Conservation (phyloP, 2,888 invertebrate species). For the Drosophila borborema region DNA sequence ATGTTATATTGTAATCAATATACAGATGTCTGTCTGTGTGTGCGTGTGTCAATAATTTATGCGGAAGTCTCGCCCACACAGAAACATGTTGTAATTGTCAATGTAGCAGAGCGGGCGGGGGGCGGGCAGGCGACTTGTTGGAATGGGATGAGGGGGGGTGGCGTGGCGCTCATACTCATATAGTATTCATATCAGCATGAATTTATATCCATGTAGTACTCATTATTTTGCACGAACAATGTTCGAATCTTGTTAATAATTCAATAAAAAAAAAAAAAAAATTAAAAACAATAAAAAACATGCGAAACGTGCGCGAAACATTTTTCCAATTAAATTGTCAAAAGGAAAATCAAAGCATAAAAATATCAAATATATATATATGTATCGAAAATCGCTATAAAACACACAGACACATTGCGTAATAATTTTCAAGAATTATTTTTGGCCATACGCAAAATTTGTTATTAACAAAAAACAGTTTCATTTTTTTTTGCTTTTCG, state of each 20-base stretch:
- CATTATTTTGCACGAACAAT: slow-evolving; percentile 71
- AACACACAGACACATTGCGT: slow-evolving; percentile 46
- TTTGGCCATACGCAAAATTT: slow-evolving; percentile 54
- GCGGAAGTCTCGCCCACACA: slow-evolving; percentile 54
- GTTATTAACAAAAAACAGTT: slow-evolving; percentile 10
- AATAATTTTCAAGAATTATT: slow-evolving; percentile 57
- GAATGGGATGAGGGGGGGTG: neutral
- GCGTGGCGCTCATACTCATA: slow-evolving; percentile 17
- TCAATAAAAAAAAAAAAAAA: slow-evolving; percentile 39
- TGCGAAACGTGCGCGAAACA: slow-evolving; percentile 56
- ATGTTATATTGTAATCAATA: slow-evolving; percentile 76
- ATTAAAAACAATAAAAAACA: slow-evolving; percentile 18
- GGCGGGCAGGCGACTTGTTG: slow-evolving; percentile 8
- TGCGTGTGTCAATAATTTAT: slow-evolving; percentile 64
- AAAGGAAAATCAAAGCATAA: slow-evolving; percentile 36
- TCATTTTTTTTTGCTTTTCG: neutral
- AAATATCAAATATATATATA: slow-evolving; percentile 15
- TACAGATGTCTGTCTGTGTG: slow-evolving; percentile 21
- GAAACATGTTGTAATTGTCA: slow-evolving; percentile 75
- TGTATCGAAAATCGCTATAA: slow-evolving; percentile 9
- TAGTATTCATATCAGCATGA: slow-evolving; percentile 53
- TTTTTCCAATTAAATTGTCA: slow-evolving; percentile 56
- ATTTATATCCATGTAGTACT: slow-evolving; percentile 64
- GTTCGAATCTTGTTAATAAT: slow-evolving; percentile 62
- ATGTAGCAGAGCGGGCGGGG: slow-evolving; percentile 5